phyloP scores from a whole-genome alignment of 1,140 invertebrate species.

The Leptinotarsa texana region DNA sequence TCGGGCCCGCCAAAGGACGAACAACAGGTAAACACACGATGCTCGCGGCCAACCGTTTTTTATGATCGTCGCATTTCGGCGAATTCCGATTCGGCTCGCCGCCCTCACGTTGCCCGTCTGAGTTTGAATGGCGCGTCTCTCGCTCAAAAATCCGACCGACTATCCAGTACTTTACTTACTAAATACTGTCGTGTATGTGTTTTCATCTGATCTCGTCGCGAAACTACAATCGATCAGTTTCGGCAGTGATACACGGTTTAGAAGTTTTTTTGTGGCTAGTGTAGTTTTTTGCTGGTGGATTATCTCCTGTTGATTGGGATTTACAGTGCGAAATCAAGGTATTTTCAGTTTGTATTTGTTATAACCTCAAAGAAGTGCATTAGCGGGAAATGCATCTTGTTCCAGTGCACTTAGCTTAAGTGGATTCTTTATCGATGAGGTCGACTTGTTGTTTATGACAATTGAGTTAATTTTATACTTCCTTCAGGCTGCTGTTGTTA shows the following conservation, averaged over 20 bases:
- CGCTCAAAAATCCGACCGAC: conserved; percentile 7
- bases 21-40: conserved; percentile 21
- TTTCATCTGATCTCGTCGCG: neutral
- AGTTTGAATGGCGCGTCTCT: conserved; percentile 36
- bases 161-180: conserved; percentile 17
- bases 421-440: neutral
- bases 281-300: neutral
- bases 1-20: conserved; percentile 4
- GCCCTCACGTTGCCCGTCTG: conserved; percentile 22
- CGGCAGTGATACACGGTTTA: neutral
- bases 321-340: conserved; percentile 10
- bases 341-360: neutral
- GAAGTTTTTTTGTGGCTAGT: conserved; percentile 19
- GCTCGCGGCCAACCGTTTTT: conserved; percentile 24
- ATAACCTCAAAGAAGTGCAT: neutral
- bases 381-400: neutral
- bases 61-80: conserved; percentile 34
- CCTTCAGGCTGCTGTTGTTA: neutral
- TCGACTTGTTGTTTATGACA: neutral
- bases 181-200: neutral
- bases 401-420: neutral
- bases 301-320: neutral
- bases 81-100: conserved; percentile 33
- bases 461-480: neutral
- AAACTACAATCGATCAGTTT: neutral